A percentile compares a stretch with the other conserved stretches of the same genome.
Conservation (phyloP, 2,113 vertebrate species). For the Halichoeres trimaculatus region DNA sequence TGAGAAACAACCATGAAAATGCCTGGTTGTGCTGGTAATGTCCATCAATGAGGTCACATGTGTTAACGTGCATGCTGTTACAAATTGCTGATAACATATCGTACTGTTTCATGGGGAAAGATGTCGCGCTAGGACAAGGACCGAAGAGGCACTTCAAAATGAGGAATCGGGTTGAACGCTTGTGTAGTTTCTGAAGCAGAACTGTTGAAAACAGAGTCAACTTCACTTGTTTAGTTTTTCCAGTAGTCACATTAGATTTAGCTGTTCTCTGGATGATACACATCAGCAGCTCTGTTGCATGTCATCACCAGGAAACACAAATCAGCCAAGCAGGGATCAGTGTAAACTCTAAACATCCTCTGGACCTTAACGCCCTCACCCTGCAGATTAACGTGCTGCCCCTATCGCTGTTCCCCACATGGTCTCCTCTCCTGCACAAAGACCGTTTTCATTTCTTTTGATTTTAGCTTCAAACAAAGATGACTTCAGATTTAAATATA, state of each 20-base stretch:
- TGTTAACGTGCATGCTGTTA: too few relatives aligned
- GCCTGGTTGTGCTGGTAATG: too few relatives aligned
- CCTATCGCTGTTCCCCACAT: not conserved
- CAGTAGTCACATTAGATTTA: not conserved
- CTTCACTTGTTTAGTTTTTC: not conserved
- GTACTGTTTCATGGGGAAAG: too few relatives aligned
- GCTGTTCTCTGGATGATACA: slow-evolving; percentile 10
- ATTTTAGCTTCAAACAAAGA: slow-evolving; percentile 22
- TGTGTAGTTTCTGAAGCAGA: not conserved
- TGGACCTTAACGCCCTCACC: slow-evolving; percentile 5
- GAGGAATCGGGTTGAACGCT: too few relatives aligned
- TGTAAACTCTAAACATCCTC: slow-evolving; percentile 39
- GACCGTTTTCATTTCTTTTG: slow-evolving; percentile 22
- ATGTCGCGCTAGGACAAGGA: too few relatives aligned
- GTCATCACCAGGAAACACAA: slow-evolving; percentile 24
- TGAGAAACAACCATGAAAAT: too few relatives aligned
- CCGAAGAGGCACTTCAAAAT: too few relatives aligned
- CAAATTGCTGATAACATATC: too few relatives aligned
- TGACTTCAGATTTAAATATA: not conserved
- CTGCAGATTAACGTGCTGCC: not conserved
- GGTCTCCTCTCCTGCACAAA: not conserved
- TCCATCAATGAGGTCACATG: too few relatives aligned
- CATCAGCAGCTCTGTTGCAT: slow-evolving; percentile 3
- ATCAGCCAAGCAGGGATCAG: not conserved
- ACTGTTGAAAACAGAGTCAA: not conserved